A percentile compares a stretch with the other conserved stretches of the same genome.
Conservation (phyloP, 2,113 vertebrate genomes). For the Atractosteus spatula region DNA sequence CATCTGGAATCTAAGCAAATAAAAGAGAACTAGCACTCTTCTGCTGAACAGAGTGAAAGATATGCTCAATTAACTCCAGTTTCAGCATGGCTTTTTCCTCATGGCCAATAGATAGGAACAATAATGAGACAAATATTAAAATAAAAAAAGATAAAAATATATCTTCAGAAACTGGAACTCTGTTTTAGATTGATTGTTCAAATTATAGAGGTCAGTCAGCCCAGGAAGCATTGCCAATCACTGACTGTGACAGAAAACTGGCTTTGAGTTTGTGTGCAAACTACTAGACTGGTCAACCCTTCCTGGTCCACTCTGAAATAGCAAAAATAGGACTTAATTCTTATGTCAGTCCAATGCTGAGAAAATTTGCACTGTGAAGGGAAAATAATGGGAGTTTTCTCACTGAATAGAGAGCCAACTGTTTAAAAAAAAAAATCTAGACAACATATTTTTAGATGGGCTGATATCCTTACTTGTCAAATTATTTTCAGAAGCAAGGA, state of each 20-base stretch:
- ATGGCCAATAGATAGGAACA: slow-evolving; percentile 67
- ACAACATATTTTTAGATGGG: slow-evolving; percentile 20
- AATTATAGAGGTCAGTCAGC: slow-evolving; percentile 59
- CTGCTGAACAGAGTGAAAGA: slow-evolving; percentile 54
- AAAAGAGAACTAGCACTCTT: slow-evolving; percentile 48
- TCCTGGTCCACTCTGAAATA: slow-evolving; percentile 22
- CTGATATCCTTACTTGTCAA: slow-evolving; percentile 17
- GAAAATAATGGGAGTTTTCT: slow-evolving; percentile 44
- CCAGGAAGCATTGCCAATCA: slow-evolving; percentile 58
- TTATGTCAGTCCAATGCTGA: slow-evolving; percentile 29
- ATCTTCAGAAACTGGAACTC: slow-evolving; percentile 45
- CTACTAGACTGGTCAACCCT: slow-evolving; percentile 39
- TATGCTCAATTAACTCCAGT: slow-evolving; percentile 70
- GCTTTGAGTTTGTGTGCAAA: slow-evolving; percentile 38
- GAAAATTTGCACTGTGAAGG: slow-evolving; percentile 29
- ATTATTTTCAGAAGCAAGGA: slow-evolving; percentile 17
- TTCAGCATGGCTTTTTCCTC: slow-evolving; percentile 60
- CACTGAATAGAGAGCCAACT: slow-evolving; percentile 22
- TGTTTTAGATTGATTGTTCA: slow-evolving; percentile 65
- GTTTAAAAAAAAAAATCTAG: neutral
- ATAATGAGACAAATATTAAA: slow-evolving; percentile 70
- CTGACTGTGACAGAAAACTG: slow-evolving; percentile 47
- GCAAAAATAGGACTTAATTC: slow-evolving; percentile 43
- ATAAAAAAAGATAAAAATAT: slow-evolving; percentile 55
- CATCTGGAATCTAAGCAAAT: slow-evolving; percentile 63